These are phyloP conservation scores for Apodemia hepburni DNA, from an alignment of 2,888 invertebrate genomes.

Conservation along the genomic window DNA sequence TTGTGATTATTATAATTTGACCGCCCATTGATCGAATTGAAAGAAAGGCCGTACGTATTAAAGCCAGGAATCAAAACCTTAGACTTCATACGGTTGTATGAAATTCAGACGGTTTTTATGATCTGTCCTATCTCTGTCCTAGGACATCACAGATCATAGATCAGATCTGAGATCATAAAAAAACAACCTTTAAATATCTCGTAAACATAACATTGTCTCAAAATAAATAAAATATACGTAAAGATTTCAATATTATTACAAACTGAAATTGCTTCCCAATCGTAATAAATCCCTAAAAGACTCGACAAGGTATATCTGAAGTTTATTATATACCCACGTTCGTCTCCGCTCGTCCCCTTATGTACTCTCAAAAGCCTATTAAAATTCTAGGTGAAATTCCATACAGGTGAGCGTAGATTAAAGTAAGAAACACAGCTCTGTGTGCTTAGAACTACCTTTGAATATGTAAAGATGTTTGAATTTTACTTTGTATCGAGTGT, in stretches of 20 bases:
- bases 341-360: constrained; percentile 15
- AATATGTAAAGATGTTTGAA: constrained; percentile 24
- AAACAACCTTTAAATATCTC: too few relatives aligned
- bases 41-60: too few relatives aligned
- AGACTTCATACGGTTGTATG: too few relatives aligned
- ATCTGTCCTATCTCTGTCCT: too few relatives aligned
- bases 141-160: too few relatives aligned
- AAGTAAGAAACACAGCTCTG: not conserved
- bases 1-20: too few relatives aligned
- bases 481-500: constrained; percentile 1
- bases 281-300: constrained; percentile 14
- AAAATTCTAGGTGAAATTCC: constrained; percentile 38
- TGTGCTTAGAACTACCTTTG: constrained; percentile 20
- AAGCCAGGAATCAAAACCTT: too few relatives aligned
- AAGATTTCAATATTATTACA: not conserved
- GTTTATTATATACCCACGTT: constrained; percentile 21
- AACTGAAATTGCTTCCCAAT: constrained; percentile 13
- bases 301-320: not conserved
- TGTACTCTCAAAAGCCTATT: constrained; percentile 29
- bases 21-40: too few relatives aligned
- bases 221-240: not conserved
- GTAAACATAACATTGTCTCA: not conserved
- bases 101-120: too few relatives aligned
- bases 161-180: too few relatives aligned
- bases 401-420: constrained; percentile 23